Base-by-base conservation (phyloP, 2,888 invertebrate genomes). In the Clostera curtula region DNA sequence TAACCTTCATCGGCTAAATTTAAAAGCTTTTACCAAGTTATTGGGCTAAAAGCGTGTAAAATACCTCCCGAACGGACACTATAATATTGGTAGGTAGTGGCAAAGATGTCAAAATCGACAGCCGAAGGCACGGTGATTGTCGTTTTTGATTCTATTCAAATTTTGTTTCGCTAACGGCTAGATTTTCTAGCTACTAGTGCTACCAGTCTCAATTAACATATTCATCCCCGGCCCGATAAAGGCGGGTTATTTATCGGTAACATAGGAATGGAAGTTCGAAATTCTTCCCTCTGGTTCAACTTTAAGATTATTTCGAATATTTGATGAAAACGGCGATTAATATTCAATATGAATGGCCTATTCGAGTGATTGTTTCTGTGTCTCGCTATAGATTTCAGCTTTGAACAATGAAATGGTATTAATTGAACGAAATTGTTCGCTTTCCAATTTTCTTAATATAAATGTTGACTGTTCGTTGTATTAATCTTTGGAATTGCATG, bases 271-370 rank as follows among this genome's bases (percentile, higher is more conserved):
- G 65, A 76, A 82, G 80, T 79, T 76, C 73, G 73, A 70, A 79
- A 77, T 83, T 83, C 56, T 54, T 58, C 67, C 58, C 60, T 51
- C 55, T 52, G 62, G 54, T 51, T 68, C 61, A 59, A 69, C 62
- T 71, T 75, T 71, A 64, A 65, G 70, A 72, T 79, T 75, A 79
- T 80, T 73, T 56, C 61, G 60, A 69, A 71, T 77, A 76, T 71
- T 74, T 67, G 69, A 71, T 75, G 76, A 71, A 77, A 80, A 77
- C 69, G 56, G 64, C 65, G 72, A 80, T 83, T 82, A 83, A 82
- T 80, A 82, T 82, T 80, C 79, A 82, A 79, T 82, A 79, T 71
- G 69, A 74, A 75, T 76, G 68, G 75, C 70, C 71, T 76, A 69
- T 75, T 80, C 74, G 70, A 80, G 67, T 80, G 74, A 82, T 82